Percentiles rank a stretch among this genome's conserved stretches.
These are phyloP conservation scores for Sphaerophoria taeniata DNA, from an alignment of 2,888 invertebrate genomes.

Conservation along the genomic window DNA sequence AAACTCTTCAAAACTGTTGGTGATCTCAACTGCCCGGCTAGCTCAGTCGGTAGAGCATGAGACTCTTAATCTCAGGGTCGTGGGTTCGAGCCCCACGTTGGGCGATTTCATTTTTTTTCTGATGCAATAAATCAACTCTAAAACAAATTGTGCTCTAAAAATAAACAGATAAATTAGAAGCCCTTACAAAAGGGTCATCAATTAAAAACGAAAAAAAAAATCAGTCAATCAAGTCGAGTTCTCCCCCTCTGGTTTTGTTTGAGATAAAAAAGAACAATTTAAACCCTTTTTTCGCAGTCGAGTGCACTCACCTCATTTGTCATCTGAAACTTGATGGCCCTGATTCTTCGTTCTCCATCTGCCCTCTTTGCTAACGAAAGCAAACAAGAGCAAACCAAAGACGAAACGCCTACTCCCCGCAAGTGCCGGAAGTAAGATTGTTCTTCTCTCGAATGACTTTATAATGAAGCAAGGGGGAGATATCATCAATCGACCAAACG, in stretches of 20 bases:
- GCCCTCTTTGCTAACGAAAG: not conserved
- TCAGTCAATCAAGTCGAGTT: conserved; percentile 8
- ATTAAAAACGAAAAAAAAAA: conserved; percentile 17
- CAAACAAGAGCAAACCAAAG: not conserved
- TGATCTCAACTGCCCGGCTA: conserved; percentile 48
- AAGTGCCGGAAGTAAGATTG: conserved; percentile 63
- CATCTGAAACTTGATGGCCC: conserved; percentile 40
- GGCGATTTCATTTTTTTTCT: conserved; percentile 47
- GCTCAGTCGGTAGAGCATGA: conserved; percentile 73
- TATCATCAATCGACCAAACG: conserved; percentile 52
- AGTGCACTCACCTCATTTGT: conserved; percentile 62
- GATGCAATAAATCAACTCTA: conserved; percentile 29
- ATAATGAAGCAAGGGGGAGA: conserved; percentile 44
- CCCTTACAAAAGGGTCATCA: conserved; percentile 24
- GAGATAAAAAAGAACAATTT: not conserved
- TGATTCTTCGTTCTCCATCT: conserved; percentile 5
- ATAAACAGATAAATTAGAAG: conserved; percentile 18
- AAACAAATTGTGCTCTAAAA: not conserved
- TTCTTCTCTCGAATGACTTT: conserved; percentile 50
- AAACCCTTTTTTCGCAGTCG: conserved; percentile 51
- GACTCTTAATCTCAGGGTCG: conserved; percentile 73
- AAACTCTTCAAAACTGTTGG: not conserved
- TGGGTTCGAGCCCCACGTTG: conserved; percentile 73
- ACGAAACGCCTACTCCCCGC: not conserved
- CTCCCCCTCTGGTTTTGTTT: conserved; percentile 5